A percentile compares a stretch with the other conserved stretches of the same genome.
These are phyloP conservation scores for Diceros bicornis DNA, from an alignment of 2,797 vertebrate species.

Conservation along the genomic window DNA sequence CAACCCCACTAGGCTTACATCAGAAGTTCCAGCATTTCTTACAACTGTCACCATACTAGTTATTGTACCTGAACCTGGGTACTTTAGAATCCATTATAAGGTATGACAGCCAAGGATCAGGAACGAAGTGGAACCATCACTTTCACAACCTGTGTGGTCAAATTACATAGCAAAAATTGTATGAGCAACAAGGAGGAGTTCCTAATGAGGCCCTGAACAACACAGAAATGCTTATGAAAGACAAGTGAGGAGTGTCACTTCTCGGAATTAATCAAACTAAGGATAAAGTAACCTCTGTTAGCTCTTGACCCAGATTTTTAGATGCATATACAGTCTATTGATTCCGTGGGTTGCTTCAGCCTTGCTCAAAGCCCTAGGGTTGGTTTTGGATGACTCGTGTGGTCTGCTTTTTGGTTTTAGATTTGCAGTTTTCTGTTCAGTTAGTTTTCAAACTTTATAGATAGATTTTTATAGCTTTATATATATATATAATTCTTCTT, in stretches of 20 bases:
- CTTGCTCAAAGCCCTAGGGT: not conserved
- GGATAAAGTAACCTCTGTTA: not conserved
- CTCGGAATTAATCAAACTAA: not conserved
- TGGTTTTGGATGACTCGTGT: not conserved
- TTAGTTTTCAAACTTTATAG: slow-evolving; percentile 18
- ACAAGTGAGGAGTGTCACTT: not conserved
- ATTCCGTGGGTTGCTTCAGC: not conserved
- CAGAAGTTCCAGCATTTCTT: not conserved
- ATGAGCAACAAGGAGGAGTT: not conserved
- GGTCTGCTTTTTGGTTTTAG: not conserved
- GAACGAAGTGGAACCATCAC: not conserved
- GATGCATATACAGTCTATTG: not conserved
- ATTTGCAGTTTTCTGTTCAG: not conserved
- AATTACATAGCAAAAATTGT: not conserved
- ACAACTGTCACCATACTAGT: not conserved
- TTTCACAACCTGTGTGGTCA: not conserved
- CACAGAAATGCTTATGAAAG: not conserved
- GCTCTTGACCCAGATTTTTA: not conserved
- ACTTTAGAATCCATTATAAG: not conserved
- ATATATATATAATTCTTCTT: not conserved
- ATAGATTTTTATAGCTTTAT: not conserved
- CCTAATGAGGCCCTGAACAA: not conserved
- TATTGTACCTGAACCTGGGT: not conserved
- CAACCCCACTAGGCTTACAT: not conserved
- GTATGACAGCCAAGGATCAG: not conserved